Percentiles rank a stretch among this genome's conserved stretches.
phyloP scores from a whole-genome alignment of 2,888 invertebrate species.

The Trichopria drosophilae region DNA sequence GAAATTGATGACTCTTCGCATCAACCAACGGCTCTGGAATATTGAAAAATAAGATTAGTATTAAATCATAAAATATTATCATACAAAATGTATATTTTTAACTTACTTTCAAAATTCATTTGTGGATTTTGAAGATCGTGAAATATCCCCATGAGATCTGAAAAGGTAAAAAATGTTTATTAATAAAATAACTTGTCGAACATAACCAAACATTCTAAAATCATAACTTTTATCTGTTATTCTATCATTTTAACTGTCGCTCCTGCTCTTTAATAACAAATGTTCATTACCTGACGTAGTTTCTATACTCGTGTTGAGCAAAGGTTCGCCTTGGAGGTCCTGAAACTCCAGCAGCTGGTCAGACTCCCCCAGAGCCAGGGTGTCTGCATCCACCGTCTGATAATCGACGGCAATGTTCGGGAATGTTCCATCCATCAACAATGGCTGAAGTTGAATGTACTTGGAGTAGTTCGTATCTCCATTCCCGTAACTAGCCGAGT shows the following conservation, averaged over 20 bases:
- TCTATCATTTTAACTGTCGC: not conserved
- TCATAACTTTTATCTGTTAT: not conserved
- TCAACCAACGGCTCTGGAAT: constrained; percentile 45
- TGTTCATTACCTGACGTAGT: constrained; percentile 46
- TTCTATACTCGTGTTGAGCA: constrained; percentile 40
- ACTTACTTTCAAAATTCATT: constrained; percentile 46
- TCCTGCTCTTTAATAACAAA: no score
- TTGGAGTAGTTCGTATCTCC: constrained; percentile 17
- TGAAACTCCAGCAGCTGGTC: constrained; percentile 39
- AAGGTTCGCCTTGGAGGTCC: constrained; percentile 40
- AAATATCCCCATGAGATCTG: constrained; percentile 51
- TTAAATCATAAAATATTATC: not conserved
- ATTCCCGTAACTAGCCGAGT: no score
- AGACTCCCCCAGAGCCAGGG: constrained; percentile 27
- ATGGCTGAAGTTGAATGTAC: constrained; percentile 17
- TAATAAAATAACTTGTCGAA: not conserved
- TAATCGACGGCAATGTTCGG: constrained; percentile 30
- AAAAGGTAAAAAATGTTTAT: constrained; percentile 28
- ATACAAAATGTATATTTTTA: constrained; percentile 12
- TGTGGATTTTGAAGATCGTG: constrained; percentile 43
- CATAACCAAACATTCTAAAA: constrained; percentile 3
- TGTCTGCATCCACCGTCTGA: constrained; percentile 36
- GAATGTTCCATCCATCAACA: constrained; percentile 6
- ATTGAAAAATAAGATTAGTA: constrained; percentile 15
- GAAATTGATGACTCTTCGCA: constrained; percentile 38